Evolutionary conservation across 2,797 vertebrate genomes (phyloP).

Genomic region (Choloepus didactylus): DNA sequence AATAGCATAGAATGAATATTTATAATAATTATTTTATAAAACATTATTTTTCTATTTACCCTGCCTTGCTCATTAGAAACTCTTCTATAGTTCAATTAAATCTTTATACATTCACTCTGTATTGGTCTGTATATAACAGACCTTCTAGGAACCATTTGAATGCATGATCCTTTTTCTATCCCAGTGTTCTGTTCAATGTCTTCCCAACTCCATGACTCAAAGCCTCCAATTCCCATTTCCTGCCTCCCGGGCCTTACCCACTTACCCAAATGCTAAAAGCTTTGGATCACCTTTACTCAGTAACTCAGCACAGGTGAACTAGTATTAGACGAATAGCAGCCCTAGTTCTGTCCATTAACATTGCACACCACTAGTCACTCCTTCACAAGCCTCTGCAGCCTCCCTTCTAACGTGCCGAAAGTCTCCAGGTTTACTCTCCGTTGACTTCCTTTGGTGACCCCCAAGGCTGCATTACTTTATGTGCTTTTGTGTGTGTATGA

Average conservation of each 20-base stretch:
- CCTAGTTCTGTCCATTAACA: too few relatives aligned
- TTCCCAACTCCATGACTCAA: not conserved
- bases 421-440: not conserved
- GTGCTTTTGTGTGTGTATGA: not conserved
- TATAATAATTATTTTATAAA: not conserved
- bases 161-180: too few relatives aligned
- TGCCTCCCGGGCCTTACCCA: not conserved
- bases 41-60: not conserved
- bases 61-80: not conserved
- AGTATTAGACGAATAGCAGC: not conserved
- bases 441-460: not conserved
- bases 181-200: not conserved
- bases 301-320: not conserved
- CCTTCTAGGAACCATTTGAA: not conserved
- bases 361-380: too few relatives aligned
- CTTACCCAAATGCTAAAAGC: not conserved
- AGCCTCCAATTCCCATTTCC: not conserved
- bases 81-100: not conserved
- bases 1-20: not conserved
- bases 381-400: not conserved
- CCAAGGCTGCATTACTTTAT: not conserved
- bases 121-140: not conserved
- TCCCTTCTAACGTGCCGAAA: not conserved
- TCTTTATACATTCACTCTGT: not conserved
- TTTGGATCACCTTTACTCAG: not conserved